phyloP scores from a whole-genome alignment of 2,797 vertebrate species.

The Nyctibius grandis region DNA sequence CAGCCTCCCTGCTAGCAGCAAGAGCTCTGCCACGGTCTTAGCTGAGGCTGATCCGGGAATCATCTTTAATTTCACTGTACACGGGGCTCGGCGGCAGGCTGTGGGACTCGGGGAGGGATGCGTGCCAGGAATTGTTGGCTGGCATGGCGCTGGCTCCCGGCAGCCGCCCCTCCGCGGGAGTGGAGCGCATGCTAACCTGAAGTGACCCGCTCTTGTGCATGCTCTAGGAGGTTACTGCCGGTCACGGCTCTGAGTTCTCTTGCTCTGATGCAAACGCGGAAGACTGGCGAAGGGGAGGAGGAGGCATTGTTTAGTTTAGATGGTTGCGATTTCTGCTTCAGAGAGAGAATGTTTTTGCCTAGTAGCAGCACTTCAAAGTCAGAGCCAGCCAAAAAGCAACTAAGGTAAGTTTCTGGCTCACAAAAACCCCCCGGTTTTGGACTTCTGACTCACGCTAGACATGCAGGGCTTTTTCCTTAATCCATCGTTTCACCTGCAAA shows the following conservation, averaged over 20 bases:
- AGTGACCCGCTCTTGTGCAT: neutral
- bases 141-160: neutral
- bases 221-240: constrained; percentile 42
- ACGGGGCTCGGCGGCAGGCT: neutral
- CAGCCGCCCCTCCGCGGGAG: neutral
- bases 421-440: neutral
- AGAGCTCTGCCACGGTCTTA: neutral
- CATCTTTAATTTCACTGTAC: neutral
- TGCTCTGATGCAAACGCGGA: neutral
- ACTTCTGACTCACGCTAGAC: neutral
- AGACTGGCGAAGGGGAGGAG: neutral
- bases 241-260: neutral
- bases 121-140: neutral
- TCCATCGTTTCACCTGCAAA: neutral
- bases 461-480: neutral
- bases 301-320: neutral
- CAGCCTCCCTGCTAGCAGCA: neutral
- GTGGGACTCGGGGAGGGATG: neutral
- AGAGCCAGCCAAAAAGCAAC: neutral
- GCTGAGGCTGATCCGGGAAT: neutral
- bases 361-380: neutral
- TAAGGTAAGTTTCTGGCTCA: neutral
- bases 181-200: neutral
- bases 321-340: neutral
- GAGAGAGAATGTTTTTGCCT: neutral